Base-by-base conservation (phyloP, 2,113 vertebrate genomes). In the Typhlomys cinereus region DNA sequence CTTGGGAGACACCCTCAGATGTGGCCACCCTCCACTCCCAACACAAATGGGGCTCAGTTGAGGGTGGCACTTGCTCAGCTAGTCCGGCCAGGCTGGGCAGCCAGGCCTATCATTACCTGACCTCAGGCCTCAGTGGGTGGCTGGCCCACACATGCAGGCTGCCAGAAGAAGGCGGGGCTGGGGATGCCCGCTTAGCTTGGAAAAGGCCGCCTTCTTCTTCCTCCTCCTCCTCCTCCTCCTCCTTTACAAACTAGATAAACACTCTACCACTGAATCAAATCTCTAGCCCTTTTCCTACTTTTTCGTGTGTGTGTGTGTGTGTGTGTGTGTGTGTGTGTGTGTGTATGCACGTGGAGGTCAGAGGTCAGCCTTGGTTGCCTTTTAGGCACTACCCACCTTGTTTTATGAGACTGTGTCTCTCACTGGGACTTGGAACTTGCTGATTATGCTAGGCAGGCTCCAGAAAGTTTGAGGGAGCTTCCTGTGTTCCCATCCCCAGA, bases 11-110 rank as follows among this genome's bases (percentile, higher is more conserved):
- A n/a, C n/a, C n/a, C n/a, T n/a, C 39, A 59, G 61, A n/a, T 8
- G 6, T 41, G 12, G 34, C 46, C 46, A n/a, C 15, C 48, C 69
- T 44, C 52, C n/a, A 52, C 48, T 29, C 27, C 34, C 17, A n/a
- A 64, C 66, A 36, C 74, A 39, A 2, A 0, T 44, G 46, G 73
- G 79, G 82, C 85, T 44, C 78, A 41, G 66, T 18, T 57, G 36
- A 54, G 95, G 84, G 57, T 57, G 70, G 69, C 70, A 61, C 74
- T 39, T 0, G 79, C 93, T 90, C n/a, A 69, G 83, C 92, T 83
- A 61, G 92, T 94, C 82, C 54, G 34, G 59, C 85, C 85, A 88
- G 79, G 78, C 73, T 0, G 21, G 67, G 66, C 41, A 14, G 71
- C 76, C 61, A 54, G 79, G 48, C 20, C 92, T 82, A 64, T 90